A percentile compares a stretch with the other conserved stretches of the same genome.
Conservation (phyloP, 2,888 invertebrate species). For the Cacoxenus indagator region DNA sequence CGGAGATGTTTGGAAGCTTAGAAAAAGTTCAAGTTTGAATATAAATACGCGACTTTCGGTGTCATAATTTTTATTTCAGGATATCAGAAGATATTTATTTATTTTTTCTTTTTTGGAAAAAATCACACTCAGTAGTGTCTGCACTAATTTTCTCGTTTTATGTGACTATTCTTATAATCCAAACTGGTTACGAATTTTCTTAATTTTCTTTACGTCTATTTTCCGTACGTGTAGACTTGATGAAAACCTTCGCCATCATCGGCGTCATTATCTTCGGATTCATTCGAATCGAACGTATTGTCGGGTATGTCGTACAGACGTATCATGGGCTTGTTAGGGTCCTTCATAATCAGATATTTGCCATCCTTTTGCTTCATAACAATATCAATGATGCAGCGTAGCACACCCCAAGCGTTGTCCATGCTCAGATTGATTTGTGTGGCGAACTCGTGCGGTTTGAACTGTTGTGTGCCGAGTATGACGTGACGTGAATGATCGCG, state of each 20-base stretch:
- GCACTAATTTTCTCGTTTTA: conserved; percentile 11
- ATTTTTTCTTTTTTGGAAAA: too few relatives aligned
- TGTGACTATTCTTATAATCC: too few relatives aligned
- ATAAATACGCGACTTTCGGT: too few relatives aligned
- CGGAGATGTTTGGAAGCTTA: too few relatives aligned
- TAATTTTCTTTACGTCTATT: conserved; percentile 47
- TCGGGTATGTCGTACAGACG: conserved; percentile 98
- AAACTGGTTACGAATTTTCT: too few relatives aligned
- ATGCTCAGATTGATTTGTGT: conserved; percentile 98
- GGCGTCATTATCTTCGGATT: conserved; percentile 57
- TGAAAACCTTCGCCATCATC: conserved; percentile 66
- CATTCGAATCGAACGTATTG: conserved; percentile 96
- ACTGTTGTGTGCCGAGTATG: conserved; percentile 96
- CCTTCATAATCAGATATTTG: conserved; percentile 97
- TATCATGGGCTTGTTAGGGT: conserved; percentile 98
- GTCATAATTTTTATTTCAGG: too few relatives aligned
- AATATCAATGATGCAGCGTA: conserved; percentile 96
- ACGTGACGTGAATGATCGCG: conserved; percentile 97
- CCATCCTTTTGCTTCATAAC: conserved; percentile 98
- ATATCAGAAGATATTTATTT: too few relatives aligned
- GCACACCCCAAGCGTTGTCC: conserved; percentile 99
- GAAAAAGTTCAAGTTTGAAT: too few relatives aligned
- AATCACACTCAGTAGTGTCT: too few relatives aligned
- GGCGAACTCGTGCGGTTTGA: conserved; percentile 98
- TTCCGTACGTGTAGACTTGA: conserved; percentile 59